Base-by-base conservation (phyloP, 92 coral and sea anemone genomes). In the Porites evermanni region DNA sequence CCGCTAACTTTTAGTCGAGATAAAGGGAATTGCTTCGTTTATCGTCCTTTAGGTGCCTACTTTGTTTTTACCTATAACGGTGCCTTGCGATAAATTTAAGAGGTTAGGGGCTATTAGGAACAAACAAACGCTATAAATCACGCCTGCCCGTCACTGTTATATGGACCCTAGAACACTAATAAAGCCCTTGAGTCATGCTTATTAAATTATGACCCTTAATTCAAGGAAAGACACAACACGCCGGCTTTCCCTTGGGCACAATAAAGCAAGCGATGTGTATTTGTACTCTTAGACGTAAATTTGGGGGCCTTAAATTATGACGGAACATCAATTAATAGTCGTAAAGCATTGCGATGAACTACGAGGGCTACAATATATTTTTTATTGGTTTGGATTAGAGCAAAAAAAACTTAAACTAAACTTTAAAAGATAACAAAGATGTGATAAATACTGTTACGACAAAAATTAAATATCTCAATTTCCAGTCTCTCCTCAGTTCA, bases 51-150 rank as follows among this genome's bases (percentile, higher is more conserved):
- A 65, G 66, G 65, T 53, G 50, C 58, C 24, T n/a, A 19, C 59
- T 71, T 81, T 54, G 56, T 81, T 81, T 71, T 13, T 53, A 74
- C 16, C 64, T 11, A 20, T 7, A n/a, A 18, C 16, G 44, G 66
- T 75, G 21, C 23, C 52, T 29, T 53, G 54, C 59, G 74, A 50
- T 47, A 64, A 74, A 61, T 65, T 64, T 74, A 53, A 83, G 87
- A 74, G 80, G 72, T 74, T 80, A 53, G 76, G 66, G n/a, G 59
- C 64, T 64, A 53, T 63, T 61, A 51, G 67, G 80, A 29, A 73
- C 64, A 83, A 83, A 83, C 87, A 83, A 74, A 83, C 73, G 87
- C 52, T 71, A 83, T 11, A 61, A 70, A 82, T 59, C 87, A 61
- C 19, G 52, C 87, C 79, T 72, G 78, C 86, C 78, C 53, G 17